phyloP scores from a whole-genome alignment of 1,140 invertebrate genomes.

The Micrasema minimum region DNA sequence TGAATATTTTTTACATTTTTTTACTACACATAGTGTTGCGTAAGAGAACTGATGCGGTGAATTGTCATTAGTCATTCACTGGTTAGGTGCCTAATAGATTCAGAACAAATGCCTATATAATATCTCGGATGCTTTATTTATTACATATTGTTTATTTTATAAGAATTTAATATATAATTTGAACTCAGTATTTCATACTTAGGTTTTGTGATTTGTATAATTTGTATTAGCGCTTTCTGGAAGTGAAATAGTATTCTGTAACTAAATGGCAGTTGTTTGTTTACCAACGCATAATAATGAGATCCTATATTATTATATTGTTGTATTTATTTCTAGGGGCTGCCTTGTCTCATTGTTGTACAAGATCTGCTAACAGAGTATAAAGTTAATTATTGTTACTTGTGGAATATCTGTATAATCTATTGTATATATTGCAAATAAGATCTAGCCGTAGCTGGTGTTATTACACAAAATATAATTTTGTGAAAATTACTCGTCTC shows the following conservation, averaged over 20 bases:
- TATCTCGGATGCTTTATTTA: constrained; percentile 28
- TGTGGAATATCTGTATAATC: constrained; percentile 65
- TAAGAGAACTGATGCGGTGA: constrained; percentile 25
- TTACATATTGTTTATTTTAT: constrained; percentile 34
- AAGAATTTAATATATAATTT: constrained; percentile 37
- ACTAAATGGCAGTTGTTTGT: constrained; percentile 28
- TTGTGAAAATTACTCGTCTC: constrained; percentile 64
- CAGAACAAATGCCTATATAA: constrained; percentile 33
- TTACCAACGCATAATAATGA: too few species aligned
- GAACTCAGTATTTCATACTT: constrained; percentile 46
- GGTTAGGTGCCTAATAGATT: constrained; percentile 41
- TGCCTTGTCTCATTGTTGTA: constrained; percentile 43
- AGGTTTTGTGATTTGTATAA: constrained; percentile 42
- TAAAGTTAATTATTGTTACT: constrained; percentile 67
- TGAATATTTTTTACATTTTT: constrained; percentile 41
- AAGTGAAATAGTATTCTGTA: constrained; percentile 32
- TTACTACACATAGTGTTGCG: constrained; percentile 32
- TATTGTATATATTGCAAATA: constrained; percentile 66
- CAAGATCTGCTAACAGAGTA: constrained; percentile 63
- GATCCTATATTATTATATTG: constrained; percentile 36
- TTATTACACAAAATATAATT: constrained; percentile 70
- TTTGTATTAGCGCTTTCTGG: constrained; percentile 15
- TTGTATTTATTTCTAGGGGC: constrained; percentile 46
- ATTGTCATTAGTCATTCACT: constrained; percentile 31
- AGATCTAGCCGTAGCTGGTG: constrained; percentile 66